These are phyloP conservation scores for Cryptoprocta ferox DNA, from an alignment of 2,797 vertebrate species.

Conservation along the genomic window DNA sequence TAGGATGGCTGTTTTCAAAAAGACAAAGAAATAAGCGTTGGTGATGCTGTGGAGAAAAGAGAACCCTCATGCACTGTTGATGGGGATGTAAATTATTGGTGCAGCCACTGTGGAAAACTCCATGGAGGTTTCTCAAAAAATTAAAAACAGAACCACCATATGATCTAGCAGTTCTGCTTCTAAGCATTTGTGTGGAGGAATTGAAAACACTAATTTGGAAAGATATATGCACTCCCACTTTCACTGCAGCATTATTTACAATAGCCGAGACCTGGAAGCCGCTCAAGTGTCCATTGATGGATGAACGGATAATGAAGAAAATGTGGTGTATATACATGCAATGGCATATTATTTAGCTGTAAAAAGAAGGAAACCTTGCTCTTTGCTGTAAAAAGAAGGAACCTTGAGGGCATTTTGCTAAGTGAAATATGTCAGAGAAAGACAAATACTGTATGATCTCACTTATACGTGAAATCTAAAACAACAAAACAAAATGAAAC, in stretches of 20 bases:
- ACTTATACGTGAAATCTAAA: not conserved
- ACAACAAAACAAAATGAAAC: not conserved
- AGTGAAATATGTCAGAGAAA: not conserved
- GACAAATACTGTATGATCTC: not conserved
- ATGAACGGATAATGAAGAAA: not conserved
- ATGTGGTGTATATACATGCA: not conserved
- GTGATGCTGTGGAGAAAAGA: not conserved
- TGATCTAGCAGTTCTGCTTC: not conserved
- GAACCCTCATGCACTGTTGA: not conserved
- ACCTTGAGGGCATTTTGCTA: not conserved
- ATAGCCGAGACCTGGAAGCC: not conserved
- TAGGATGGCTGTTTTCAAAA: not conserved
- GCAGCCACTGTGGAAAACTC: not conserved
- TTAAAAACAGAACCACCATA: not conserved
- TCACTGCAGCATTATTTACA: not conserved
- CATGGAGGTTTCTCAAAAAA: not conserved
- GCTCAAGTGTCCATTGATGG: not conserved
- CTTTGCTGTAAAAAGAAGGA: no score
- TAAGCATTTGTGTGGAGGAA: not conserved
- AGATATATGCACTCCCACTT: not conserved
- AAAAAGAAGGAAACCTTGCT: not conserved
- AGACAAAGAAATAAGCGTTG: not conserved
- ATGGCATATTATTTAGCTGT: not conserved
- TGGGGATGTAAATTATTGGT: not conserved
- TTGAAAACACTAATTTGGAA: not conserved